These are phyloP conservation scores for Trissonchulus latispiculum DNA, from an alignment of 2,888 invertebrate genomes.

Conservation along the genomic window DNA sequence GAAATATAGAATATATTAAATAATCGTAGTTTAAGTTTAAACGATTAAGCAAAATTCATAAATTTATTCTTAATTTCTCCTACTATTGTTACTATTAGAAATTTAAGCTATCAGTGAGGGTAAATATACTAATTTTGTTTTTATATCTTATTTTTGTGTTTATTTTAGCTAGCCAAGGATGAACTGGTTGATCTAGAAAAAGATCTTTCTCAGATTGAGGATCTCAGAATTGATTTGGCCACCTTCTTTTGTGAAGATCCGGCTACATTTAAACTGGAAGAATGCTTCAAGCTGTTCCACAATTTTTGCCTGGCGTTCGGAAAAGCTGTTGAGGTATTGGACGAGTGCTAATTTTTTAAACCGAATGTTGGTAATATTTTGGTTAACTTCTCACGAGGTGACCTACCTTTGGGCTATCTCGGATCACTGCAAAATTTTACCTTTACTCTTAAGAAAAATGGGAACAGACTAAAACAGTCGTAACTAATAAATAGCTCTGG, in stretches of 20 bases:
- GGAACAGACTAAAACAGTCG: too few relatives aligned
- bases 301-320: constrained; percentile 61
- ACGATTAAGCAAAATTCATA: too few relatives aligned
- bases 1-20: too few relatives aligned
- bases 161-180: constrained; percentile 36
- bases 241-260: constrained; percentile 91
- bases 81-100: too few relatives aligned
- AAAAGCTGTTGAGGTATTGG: constrained; percentile 44
- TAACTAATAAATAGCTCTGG: too few relatives aligned
- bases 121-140: too few relatives aligned
- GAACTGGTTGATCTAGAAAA: constrained; percentile 51
- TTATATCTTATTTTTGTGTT: background rate
- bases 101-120: too few relatives aligned
- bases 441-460: too few relatives aligned
- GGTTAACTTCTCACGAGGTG: background rate
- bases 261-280: constrained; percentile 77
- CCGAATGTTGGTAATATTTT: background rate
- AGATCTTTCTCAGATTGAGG: constrained; percentile 70
- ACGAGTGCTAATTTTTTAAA: background rate
- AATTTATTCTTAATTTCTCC: too few relatives aligned
- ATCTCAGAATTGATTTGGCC: constrained; percentile 65
- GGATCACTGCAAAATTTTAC: too few relatives aligned
- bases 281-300: constrained; percentile 79
- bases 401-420: background rate
- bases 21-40: too few relatives aligned